Percentiles rank a stretch among this genome's conserved stretches.
Conservation (phyloP, 2,797 vertebrate genomes). For the Onychomys leucogaster region DNA sequence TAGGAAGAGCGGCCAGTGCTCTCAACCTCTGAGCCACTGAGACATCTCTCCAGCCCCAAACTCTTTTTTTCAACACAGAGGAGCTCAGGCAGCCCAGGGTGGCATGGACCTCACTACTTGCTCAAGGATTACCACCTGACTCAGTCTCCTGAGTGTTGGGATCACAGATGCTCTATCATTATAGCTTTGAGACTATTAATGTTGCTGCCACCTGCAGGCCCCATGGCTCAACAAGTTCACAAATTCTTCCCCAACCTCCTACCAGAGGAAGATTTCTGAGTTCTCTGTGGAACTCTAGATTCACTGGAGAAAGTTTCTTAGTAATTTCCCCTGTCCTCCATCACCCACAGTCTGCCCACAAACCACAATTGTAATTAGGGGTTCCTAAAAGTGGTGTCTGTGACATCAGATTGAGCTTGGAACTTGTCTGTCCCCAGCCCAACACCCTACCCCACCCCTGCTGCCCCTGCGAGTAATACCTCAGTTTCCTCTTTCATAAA, state of each 20-base stretch:
- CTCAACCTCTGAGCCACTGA: no score
- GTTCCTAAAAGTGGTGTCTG: neutral
- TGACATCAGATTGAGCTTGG: neutral
- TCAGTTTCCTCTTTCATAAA: conserved; percentile 19
- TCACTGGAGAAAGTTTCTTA: conserved; percentile 5
- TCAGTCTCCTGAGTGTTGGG: neutral
- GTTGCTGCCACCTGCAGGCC: conserved; percentile 69
- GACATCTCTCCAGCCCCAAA: no score
- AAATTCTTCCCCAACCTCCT: neutral
- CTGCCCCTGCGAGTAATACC: neutral
- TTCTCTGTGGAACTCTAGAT: neutral
- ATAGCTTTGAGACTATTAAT: neutral
- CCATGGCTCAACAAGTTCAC: neutral
- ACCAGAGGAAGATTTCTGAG: neutral
- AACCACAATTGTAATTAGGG: neutral
- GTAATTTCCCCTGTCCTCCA: neutral
- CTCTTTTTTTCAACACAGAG: neutral
- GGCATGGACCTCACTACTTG: no score
- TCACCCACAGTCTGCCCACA: neutral
- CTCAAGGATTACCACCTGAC: neutral
- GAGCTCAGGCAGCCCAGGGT: neutral
- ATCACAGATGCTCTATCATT: neutral
- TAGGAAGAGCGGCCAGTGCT: no score
- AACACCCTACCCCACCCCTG: neutral
- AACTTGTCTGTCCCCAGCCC: neutral